Conservation (phyloP, 2,888 invertebrate species). For the Endomychus coccineus region DNA sequence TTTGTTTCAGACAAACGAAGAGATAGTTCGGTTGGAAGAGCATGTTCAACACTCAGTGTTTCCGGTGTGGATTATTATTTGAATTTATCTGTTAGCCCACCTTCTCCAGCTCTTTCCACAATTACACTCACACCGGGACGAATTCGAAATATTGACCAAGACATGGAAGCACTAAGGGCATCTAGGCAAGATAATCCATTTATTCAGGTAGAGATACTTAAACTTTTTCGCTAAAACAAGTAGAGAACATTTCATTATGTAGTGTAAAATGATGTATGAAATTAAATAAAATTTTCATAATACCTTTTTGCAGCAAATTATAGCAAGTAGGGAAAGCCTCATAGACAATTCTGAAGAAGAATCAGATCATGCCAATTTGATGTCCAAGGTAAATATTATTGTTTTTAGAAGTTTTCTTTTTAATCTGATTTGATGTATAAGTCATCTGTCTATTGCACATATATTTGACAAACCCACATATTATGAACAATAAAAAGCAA, state of each 20-base stretch:
- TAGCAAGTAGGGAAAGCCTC: conserved; percentile 73
- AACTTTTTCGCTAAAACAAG: too few relatives aligned
- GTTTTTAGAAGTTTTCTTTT: too few relatives aligned
- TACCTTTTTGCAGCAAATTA: conserved; percentile 56
- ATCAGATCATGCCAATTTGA: conserved; percentile 67
- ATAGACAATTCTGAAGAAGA: conserved; percentile 68
- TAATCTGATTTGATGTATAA: too few relatives aligned
- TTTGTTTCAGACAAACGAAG: conserved; percentile 12
- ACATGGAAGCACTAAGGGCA: conserved; percentile 74
- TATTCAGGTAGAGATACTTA: conserved; percentile 64
- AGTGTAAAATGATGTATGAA: too few relatives aligned
- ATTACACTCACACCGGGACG: conserved; percentile 66
- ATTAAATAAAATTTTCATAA: too few relatives aligned
- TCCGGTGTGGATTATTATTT: conserved; percentile 41
- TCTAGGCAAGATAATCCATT: conserved; percentile 82
- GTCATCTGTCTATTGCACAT: too few relatives aligned
- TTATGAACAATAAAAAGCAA: too few relatives aligned
- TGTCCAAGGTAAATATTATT: conserved; percentile 65
- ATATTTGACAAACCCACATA: too few relatives aligned
- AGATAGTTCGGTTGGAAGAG: conserved; percentile 34
- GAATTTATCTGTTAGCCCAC: conserved; percentile 38
- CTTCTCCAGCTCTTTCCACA: conserved; percentile 55
- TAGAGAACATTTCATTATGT: too few relatives aligned
- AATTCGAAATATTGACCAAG: conserved; percentile 71
- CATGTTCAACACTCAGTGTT: conserved; percentile 41